Conservation (phyloP, 2,113 vertebrate genomes). For the Spea bombifrons region DNA sequence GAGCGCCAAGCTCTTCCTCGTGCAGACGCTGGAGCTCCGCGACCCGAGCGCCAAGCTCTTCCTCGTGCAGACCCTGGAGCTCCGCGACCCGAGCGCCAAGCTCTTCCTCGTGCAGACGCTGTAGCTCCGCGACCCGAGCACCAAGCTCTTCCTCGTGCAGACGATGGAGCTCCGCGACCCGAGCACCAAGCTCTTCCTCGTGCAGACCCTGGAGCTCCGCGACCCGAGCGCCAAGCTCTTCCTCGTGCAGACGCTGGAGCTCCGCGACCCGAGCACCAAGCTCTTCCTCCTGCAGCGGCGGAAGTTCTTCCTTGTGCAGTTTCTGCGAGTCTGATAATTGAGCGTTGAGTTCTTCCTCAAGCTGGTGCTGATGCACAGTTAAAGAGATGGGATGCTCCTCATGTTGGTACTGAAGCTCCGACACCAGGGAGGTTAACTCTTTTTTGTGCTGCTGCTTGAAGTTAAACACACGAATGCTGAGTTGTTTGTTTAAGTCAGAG, state of each 20-base stretch:
- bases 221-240: constrained; percentile 53
- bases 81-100: neutral
- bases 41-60: constrained; percentile 53
- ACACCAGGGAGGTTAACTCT: constrained; percentile 47
- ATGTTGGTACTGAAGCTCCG: no score
- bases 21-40: constrained; percentile 62
- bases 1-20: constrained; percentile 59
- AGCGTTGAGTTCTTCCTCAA: constrained; percentile 54
- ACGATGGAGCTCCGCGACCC: constrained; percentile 56
- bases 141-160: constrained; percentile 60
- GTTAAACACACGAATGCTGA: constrained; percentile 40
- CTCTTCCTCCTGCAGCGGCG: constrained; percentile 9
- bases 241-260: constrained; percentile 57
- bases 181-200: constrained; percentile 58
- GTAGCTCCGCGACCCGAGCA: constrained; percentile 42
- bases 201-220: constrained; percentile 63
- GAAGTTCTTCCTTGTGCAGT: constrained; percentile 45
- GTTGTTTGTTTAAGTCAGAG: neutral
- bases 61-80: constrained; percentile 56
- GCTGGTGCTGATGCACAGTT: constrained; percentile 43
- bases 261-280: no score
- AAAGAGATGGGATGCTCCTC: neutral
- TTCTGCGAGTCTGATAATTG: constrained; percentile 48
- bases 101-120: constrained; percentile 51
- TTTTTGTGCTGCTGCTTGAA: constrained; percentile 58